Conservation (phyloP, 2,113 vertebrate genomes). For the Onychorhynchus coronatus region DNA sequence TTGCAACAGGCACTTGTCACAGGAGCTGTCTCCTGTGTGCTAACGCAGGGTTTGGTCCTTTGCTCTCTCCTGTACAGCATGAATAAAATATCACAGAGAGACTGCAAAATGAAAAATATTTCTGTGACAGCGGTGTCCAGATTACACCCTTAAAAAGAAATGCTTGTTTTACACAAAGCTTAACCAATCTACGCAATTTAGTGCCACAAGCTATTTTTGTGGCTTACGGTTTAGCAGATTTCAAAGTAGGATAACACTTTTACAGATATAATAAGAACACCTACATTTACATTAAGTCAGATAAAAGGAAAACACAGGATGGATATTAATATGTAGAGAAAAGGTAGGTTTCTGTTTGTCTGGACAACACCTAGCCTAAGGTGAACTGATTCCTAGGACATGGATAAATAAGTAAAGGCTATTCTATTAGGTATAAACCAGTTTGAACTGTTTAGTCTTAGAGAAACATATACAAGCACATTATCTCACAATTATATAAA, state of each 20-base stretch:
- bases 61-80: neutral
- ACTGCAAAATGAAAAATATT: neutral
- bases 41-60: neutral
- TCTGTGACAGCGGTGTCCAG: neutral
- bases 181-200: neutral
- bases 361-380: neutral
- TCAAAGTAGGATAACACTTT: conserved; percentile 28
- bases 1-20: neutral
- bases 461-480: neutral
- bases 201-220: conserved; percentile 25
- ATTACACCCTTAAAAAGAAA: conserved; percentile 3
- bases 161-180: conserved; percentile 29
- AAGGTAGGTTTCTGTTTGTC: neutral
- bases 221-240: conserved; percentile 4
- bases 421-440: neutral
- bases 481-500: neutral
- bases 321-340: neutral
- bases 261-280: conserved; percentile 49
- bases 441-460: neutral
- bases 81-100: conserved; percentile 45
- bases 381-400: neutral
- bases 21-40: neutral
- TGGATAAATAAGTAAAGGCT: neutral
- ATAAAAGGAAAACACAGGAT: neutral
- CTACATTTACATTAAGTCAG: neutral